Evolutionary conservation across 2,113 vertebrate species (phyloP).

Genomic region (Hippocampus zosterae): DNA sequence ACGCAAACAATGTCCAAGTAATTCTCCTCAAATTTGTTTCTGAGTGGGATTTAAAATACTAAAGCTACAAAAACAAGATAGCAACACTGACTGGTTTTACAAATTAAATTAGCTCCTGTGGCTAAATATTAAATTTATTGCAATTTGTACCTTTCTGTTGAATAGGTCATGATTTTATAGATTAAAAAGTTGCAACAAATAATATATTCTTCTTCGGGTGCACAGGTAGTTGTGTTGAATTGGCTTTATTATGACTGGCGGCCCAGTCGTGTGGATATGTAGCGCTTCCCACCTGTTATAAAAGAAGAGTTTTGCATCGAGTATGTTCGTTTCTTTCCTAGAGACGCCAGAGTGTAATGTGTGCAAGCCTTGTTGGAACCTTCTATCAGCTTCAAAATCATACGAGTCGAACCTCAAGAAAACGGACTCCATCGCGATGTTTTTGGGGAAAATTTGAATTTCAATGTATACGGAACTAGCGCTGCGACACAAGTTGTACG

Average conservation of each 20-base stretch:
- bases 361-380: constrained; percentile 54
- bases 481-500: not conserved
- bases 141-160: not conserved
- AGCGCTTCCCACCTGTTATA: constrained; percentile 61
- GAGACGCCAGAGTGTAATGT: constrained; percentile 14
- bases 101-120: not conserved
- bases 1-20: too few relatives aligned
- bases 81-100: too few relatives aligned
- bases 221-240: not conserved
- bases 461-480: too few relatives aligned
- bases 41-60: too few relatives aligned
- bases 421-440: constrained; percentile 45
- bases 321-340: constrained; percentile 3
- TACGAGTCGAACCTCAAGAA: constrained; percentile 61
- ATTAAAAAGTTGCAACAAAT: not conserved
- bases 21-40: too few relatives aligned
- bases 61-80: too few relatives aligned
- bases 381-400: constrained; percentile 54
- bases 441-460: too few relatives aligned
- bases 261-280: not conserved
- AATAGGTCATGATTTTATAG: not conserved
- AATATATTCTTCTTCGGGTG: too few relatives aligned
- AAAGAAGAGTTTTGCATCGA: constrained; percentile 65
- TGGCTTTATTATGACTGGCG: not conserved
- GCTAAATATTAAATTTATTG: too few relatives aligned